Evolutionary conservation across 2,797 vertebrate species (phyloP), one percentile per base, ranked within the genome.

Genomic region (Hydrocynus forskahlii): DNA sequence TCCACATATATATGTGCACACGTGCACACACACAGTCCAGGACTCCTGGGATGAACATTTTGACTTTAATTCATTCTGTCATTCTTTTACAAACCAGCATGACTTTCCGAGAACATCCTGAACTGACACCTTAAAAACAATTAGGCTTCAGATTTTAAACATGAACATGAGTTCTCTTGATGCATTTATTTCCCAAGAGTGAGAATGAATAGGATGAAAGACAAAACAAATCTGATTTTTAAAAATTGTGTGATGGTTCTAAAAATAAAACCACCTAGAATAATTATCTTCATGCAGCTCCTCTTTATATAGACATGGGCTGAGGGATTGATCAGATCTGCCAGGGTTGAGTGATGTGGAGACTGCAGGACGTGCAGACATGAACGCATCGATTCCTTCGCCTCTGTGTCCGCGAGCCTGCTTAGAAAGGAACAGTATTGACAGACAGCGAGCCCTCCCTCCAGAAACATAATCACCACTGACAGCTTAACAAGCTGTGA

Each of bases 361-460:
- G 21, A 48, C 48, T 81, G 63, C 35, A 63, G 40, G 55, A 52
- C 48, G 43, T 48, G 45, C 17, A 77, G 59, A 72, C 67, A 35
- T 2, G 45, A 59, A 66, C 54, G 19, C 52, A 83, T 81, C 45
- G 66, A 81, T 81, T 81, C 68, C 10, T 64, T 43, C 38, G 43
- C 19, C 52, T 75, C 35, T 29, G 52, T 54, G 8, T 64, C 71
- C 50, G n/a, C 25, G 71, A 54, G 54, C 64, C 63, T 76, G 75
- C 64, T 50, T 50, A 52, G 63, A 70, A 25, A 59, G 67, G 68
- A 54, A 64, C 63, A 19, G 50, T 35, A 55, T 55, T 75, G 77
- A 70, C 62, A 79, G 38, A 62, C 63, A 74, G 9, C 23, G 59
- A 81, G 68, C 71, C 43, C 35, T 76, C 57, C 48, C 8, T 68